Evolutionary conservation across 2,113 vertebrate species (phyloP), one percentile per base, ranked within the genome.

Genomic region (Tamias sibiricus): DNA sequence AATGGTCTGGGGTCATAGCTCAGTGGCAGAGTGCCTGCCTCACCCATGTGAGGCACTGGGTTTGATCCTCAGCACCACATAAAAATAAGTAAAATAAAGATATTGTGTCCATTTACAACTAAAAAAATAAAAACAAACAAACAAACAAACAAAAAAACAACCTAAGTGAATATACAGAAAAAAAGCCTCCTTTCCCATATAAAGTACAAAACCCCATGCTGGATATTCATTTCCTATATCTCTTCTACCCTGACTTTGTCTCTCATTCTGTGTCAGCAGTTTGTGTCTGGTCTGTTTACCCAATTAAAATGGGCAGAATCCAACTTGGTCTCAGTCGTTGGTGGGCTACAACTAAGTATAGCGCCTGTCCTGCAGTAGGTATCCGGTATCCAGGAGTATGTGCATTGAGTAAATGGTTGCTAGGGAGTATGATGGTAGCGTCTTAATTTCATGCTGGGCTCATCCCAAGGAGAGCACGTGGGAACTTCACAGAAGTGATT

Each of bases 401-500:
- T 49, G 71, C 57, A 57, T 1, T 54, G 62, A 69, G 57, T 80
- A 88, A 94, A 89, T 84, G 59, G 94, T 96, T 92, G 86, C 91
- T 96, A 94, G 88, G 96, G 77, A 69, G 44, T 64, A 62, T 32
- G 62, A 35, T 40, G 8, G 71, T 40, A 6, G 75, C 35, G 14
- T 71, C 47, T 49, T 69, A 42, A 66, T 95, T 90, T 87, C 32
- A 69, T 32, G 76, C 82, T 84, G 77, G 81, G 95, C 35, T 91
- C 88, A 52, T 68, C 83, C 84, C 90, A 76, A 11, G 30, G 72
- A 68, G 64, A 9, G 64, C 94, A 95, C 90, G 86, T 95, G 95
- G 93, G 94, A 97, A 97, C 94, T 80, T 95, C 69, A 89, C 75
- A 79, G 91, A 95, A 96, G 88, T 89, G 94, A 94, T 89, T 97